These are phyloP conservation scores for Eciton burchellii DNA, from an alignment of 1,140 invertebrate species.

Conservation along the genomic window DNA sequence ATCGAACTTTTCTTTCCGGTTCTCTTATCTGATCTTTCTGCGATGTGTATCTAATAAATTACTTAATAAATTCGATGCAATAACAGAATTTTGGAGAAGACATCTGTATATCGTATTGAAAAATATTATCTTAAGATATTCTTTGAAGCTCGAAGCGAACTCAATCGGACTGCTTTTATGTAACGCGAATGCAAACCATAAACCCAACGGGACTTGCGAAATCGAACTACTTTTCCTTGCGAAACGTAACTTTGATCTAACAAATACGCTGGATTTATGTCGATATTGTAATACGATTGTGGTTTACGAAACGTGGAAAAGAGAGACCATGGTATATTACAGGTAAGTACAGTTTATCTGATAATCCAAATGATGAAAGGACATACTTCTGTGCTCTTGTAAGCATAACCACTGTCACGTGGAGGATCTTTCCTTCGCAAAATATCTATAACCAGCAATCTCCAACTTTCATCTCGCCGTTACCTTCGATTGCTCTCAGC, in stretches of 20 bases:
- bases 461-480: conserved; percentile 16
- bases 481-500: background rate
- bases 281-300: background rate
- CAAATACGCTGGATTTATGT: background rate
- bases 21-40: background rate
- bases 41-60: background rate
- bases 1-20: background rate
- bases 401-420: background rate
- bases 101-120: background rate
- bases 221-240: background rate
- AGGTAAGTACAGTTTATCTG: background rate
- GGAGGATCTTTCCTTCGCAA: background rate
- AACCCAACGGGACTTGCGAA: background rate
- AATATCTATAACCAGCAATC: conserved; percentile 18
- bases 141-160: background rate
- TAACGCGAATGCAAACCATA: background rate
- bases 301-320: background rate
- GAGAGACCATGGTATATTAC: background rate
- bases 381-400: background rate
- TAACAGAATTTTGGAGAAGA: too few species aligned
- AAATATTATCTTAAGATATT: background rate
- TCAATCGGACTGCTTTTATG: background rate
- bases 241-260: background rate
- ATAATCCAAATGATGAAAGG: background rate
- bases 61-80: too few species aligned